Percentiles rank a stretch among this genome's conserved stretches.
These are phyloP conservation scores for Chrysotoxum bicinctum DNA, from an alignment of 2,888 invertebrate genomes.

Conservation along the genomic window DNA sequence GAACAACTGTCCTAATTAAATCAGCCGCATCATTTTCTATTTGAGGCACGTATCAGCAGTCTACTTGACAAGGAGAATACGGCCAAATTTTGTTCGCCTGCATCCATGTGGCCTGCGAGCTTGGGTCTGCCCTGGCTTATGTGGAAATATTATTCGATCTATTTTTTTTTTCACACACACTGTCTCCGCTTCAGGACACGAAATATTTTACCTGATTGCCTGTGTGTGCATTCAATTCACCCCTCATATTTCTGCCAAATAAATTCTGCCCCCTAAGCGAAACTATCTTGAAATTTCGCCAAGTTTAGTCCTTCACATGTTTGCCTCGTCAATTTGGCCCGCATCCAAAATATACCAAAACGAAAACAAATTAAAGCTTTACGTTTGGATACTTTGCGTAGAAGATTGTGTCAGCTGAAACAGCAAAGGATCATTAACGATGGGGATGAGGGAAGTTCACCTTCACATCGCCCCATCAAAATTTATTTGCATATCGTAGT, in stretches of 20 bases:
- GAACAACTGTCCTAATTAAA: constrained; percentile 48
- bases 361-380: constrained; percentile 3
- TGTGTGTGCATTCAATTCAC: constrained; percentile 36
- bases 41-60: constrained; percentile 55
- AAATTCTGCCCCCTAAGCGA: constrained; percentile 34
- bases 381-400: constrained; percentile 22
- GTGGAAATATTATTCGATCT: constrained; percentile 31
- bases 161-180: constrained; percentile 25
- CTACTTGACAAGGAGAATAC: constrained; percentile 32
- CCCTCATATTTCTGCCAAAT: constrained; percentile 19
- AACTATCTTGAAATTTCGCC: constrained; percentile 46
- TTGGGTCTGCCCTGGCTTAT: constrained; percentile 1
- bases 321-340: constrained; percentile 29
- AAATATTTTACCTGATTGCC: constrained; percentile 54
- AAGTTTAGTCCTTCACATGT: constrained; percentile 35
- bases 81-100: constrained; percentile 27
- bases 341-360: constrained; percentile 9
- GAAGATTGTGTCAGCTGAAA: constrained; percentile 27
- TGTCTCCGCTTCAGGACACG: neutral
- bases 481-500: constrained; percentile 48
- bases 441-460: constrained; percentile 32
- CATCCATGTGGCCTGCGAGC: constrained; percentile 18
- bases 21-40: constrained; percentile 51
- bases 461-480: constrained; percentile 1
- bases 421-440: constrained; percentile 41